Evolutionary conservation across 2,888 invertebrate species (phyloP), one percentile per base, ranked within the genome.

Genomic region (Phalangium opilio): DNA sequence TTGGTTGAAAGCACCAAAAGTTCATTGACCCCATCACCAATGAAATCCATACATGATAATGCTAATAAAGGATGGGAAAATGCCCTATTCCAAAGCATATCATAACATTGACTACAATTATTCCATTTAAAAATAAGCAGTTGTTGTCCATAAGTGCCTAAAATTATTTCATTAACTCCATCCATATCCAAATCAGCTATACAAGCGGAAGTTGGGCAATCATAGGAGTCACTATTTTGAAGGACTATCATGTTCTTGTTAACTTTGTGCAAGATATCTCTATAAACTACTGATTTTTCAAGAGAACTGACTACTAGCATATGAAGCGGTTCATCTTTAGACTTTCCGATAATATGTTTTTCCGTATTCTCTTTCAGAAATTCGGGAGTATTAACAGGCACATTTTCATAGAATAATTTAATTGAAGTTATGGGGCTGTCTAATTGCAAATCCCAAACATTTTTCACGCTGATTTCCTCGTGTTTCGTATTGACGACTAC

Each of bases 101-200:
- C 8, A 51, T 58, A 58, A 1, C 44, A 74, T 61, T 27, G 27
- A 7, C 5, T 27, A 27, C 5, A 8, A 4, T 27, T 8, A 27
- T 27, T 27, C 27, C 27, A 27, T 27, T 27, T 27, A 8, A 27
- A 27, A 27, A 27, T 27, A 7, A 27, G 27, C 8, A 27, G 8
- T 8, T 27, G 27, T 27, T 77, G 75, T 33, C 75, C 75, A 63
- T 77, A 79, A 10, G 76, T 79, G 46, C 81, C 80, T 33, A 81
- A 63, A 18, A 81, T 59, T 48, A 81, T 73, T 67, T 81, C 81
- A 58, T 75, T 73, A 47, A 68, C 63, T 1, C 78, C 77, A 64
- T 81, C 80, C 69, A 80, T 75, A 63, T 81, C 77, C 44, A 81
- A 68, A 63, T 81, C 81, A 5, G 75, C 75, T 11, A 76, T 69